A percentile compares a stretch with the other conserved stretches of the same genome.
Evolutionary conservation across 37 sponge, comb jelly and placozoan genomes (phyloP).

Genomic region (Halichondria panicea): DNA sequence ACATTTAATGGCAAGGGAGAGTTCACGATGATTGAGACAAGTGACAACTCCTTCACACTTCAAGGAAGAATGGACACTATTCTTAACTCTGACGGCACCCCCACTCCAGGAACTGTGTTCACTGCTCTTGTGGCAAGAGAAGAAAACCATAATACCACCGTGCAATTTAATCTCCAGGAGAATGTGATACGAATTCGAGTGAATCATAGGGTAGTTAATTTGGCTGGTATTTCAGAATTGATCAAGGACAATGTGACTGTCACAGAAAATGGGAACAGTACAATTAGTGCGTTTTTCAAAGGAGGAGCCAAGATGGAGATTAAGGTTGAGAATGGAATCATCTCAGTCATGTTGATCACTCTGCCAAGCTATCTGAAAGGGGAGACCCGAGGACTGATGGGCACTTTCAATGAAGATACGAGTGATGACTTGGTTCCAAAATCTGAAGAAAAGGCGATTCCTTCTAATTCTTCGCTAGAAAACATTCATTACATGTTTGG

Average conservation of each 20-base stretch:
- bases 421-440: conserved; percentile 38
- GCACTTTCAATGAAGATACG: conserved; percentile 34
- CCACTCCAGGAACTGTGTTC: conserved; percentile 55
- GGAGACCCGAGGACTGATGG: conserved; percentile 39
- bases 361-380: conserved; percentile 3
- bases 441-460: not conserved
- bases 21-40: conserved; percentile 61
- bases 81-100: conserved; percentile 1
- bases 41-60: conserved; percentile 51
- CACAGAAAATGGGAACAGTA: conserved; percentile 5
- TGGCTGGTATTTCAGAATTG: conserved; percentile 1
- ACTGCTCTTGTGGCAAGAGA: conserved; percentile 54
- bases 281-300: conserved; percentile 8
- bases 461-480: conserved; percentile 15
- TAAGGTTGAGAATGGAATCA: conserved; percentile 20
- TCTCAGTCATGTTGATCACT: conserved; percentile 27
- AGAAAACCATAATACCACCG: conserved; percentile 12
- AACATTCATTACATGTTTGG: conserved; percentile 49
- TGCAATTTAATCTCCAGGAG: conserved; percentile 21
- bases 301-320: conserved; percentile 13
- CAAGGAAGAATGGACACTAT: conserved; percentile 70
- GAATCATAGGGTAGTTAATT: too few species aligned
- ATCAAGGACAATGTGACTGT: conserved; percentile 1
- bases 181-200: too few species aligned
- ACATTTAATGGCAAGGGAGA: conserved; percentile 82